Percentiles rank a stretch among this genome's conserved stretches.
These are phyloP conservation scores for Cistogaster globosa DNA, from an alignment of 2,888 invertebrate genomes.

Conservation along the genomic window DNA sequence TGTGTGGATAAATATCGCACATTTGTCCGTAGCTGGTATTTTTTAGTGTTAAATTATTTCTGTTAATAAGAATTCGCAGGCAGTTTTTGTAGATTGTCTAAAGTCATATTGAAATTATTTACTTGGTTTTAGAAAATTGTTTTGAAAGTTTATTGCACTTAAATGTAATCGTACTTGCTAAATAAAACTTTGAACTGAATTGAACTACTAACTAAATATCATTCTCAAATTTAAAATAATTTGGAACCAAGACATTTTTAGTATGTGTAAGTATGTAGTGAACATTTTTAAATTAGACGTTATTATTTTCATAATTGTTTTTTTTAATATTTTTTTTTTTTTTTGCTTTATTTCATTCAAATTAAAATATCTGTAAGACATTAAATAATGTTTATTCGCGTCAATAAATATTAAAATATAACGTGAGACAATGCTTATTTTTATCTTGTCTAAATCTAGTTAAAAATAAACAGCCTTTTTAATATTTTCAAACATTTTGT, in stretches of 20 bases:
- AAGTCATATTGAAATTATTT: conserved; percentile 31
- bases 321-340: too few species aligned
- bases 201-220: too few species aligned
- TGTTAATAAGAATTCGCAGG: conserved; percentile 53
- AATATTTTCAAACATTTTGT: conserved; percentile 35
- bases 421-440: conserved; percentile 14
- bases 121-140: conserved; percentile 20
- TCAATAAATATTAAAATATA: neutral
- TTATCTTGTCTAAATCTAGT: conserved; percentile 39
- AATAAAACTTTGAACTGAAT: neutral
- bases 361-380: conserved; percentile 27
- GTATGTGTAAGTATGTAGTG: too few species aligned
- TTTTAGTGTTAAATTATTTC: conserved; percentile 64
- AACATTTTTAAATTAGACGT: too few species aligned
- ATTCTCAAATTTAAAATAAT: too few species aligned
- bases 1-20: conserved; percentile 19
- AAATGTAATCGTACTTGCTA: neutral
- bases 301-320: neutral
- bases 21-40: conserved; percentile 38
- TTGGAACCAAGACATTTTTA: neutral
- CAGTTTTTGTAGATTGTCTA: conserved; percentile 36
- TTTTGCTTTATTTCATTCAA: conserved; percentile 5
- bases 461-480: conserved; percentile 39
- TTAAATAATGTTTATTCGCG: neutral
- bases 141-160: conserved; percentile 17